Evolutionary conservation across 1,140 invertebrate genomes (phyloP), one percentile per base, ranked within the genome.

Genomic region (Heliconius congener): DNA sequence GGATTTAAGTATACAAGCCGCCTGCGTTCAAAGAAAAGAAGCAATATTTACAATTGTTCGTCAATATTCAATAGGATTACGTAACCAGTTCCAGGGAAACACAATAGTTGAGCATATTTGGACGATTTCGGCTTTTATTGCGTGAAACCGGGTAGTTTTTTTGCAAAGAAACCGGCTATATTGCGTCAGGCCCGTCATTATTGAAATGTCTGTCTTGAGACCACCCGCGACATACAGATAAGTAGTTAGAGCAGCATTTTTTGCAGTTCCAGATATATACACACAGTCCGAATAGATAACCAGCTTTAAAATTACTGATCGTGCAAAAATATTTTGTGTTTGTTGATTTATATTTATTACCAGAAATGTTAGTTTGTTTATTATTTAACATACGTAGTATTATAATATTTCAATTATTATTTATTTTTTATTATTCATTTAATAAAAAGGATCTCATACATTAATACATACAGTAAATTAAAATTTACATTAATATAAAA

Each of bases 221-320:
- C 90, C 90, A 92, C 90, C 90, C 89, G 90, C 81, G 86, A 91
- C 90, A 91, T 79, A 91, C 87, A 76, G 89, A 76, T 82, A 75
- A 79, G 81, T 78, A 81, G 82, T 80, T 86, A 55, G 80, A 77
- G 82, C 80, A 87, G 77, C 83, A 84, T 83, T 87, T 85, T 84
- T 81, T 78, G 80, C 66, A 55, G 66, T 79, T 79, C 77, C 77
- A 77, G 74, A 71, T n/a, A 30, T 42, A 71, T 73, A 81, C 79
- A 81, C 74, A 79, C 73, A 50, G 74, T 16, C 57, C 71, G 9
- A 75, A 72, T 13, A 75, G 80, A 78, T 81, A 78, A 78, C 3
- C 23, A 18, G 13, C 27, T 66, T 66, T 34, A 71, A 50, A 27
- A 34, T 79, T 34, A 75, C n/a, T 75, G 52, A 72, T 72, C 13